Conservation (phyloP, 2,888 invertebrate species). For the Lasioglossum calceatum region DNA sequence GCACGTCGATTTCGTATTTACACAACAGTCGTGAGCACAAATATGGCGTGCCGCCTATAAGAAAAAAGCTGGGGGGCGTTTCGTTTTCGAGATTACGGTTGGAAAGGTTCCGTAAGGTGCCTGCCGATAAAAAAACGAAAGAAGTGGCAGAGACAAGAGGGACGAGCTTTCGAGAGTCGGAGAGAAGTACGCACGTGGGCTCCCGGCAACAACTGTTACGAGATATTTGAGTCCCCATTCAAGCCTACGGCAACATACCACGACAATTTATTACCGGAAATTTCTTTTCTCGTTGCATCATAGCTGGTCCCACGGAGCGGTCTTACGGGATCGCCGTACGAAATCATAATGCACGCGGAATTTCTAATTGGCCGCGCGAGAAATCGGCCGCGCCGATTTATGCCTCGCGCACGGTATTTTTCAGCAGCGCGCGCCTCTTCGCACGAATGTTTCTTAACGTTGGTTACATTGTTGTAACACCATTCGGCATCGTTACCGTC, state of each 20-base stretch:
- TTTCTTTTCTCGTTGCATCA: slow-evolving; percentile 66
- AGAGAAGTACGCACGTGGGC: slow-evolving; percentile 60
- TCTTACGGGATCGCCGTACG: slow-evolving; percentile 25
- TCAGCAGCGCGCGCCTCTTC: not conserved
- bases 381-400: not conserved
- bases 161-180: not conserved
- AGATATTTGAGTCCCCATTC: slow-evolving; percentile 67
- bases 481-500: not conserved
- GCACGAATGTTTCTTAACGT: not conserved
- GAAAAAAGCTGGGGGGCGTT: not conserved
- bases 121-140: not conserved
- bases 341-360: slow-evolving; percentile 39
- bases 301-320: slow-evolving; percentile 43
- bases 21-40: not conserved
- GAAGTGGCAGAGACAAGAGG: not conserved
- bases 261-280: slow-evolving; percentile 72
- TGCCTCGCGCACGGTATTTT: not conserved
- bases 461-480: not conserved
- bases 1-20: not conserved
- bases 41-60: not conserved
- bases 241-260: slow-evolving; percentile 70
- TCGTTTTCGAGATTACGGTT: not conserved
- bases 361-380: slow-evolving; percentile 34
- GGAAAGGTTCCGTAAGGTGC: not conserved
- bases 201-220: slow-evolving; percentile 55